phyloP scores from a whole-genome alignment of 2,113 vertebrate genomes.

The Piprites chloris region DNA sequence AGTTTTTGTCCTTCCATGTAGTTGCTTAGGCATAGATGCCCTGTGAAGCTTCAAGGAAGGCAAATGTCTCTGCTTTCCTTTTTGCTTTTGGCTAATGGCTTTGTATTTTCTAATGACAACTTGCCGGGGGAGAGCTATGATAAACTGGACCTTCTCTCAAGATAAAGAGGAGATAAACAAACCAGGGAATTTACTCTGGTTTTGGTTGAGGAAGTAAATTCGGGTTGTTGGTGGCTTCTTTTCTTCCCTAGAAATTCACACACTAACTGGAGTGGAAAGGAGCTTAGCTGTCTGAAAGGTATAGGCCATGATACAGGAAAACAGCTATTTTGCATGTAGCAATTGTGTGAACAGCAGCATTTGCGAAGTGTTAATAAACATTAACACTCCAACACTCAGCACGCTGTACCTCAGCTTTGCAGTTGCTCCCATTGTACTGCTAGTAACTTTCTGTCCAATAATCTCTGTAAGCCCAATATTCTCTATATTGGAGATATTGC shows the following conservation, averaged over 20 bases:
- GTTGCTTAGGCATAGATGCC: neutral
- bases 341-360: neutral
- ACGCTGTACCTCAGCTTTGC: neutral
- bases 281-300: neutral
- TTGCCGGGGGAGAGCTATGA: neutral
- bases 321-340: neutral
- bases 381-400: neutral
- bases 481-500: neutral
- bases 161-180: neutral
- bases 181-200: neutral
- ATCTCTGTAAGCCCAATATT: neutral
- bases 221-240: neutral
- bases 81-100: neutral
- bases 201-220: neutral
- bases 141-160: neutral
- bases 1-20: neutral
- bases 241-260: neutral
- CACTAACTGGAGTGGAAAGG: neutral
- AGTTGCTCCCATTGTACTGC: neutral
- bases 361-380: neutral
- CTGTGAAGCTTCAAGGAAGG: neutral
- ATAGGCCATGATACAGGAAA: neutral
- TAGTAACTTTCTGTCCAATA: neutral
- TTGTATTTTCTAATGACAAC: neutral
- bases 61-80: rapidly evolving